Evolutionary conservation across 2,888 invertebrate genomes (phyloP), one percentile per base, ranked within the genome.

Genomic region (Cheiracanthium punctorium): DNA sequence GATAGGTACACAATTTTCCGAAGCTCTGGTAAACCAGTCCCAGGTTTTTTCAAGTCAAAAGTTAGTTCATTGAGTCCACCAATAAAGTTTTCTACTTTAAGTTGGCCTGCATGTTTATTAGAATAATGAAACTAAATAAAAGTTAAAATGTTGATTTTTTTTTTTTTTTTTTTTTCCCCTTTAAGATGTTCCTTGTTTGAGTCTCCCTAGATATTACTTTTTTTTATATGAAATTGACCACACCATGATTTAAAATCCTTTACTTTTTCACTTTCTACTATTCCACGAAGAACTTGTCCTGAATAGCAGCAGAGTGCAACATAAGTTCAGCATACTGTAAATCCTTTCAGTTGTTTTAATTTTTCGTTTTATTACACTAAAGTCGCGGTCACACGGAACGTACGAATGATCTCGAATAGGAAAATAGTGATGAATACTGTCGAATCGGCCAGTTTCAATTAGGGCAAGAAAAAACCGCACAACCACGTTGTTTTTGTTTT

Each of bases 201-300:
- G 58, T 58, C 58, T 58, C 58, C 58, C 8, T 58, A 1, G 58
- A 58, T 58, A 58, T 58, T 58, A 58, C 58, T n/a, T 58, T 58
- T 58, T 58, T 58, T 58, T 2, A 20, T 58, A 58, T 37, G 10
- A 58, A 58, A 20, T 58, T 58, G 58, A 58, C 20, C 7, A 58
- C 24, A 58, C 58, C 58, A 58, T 1, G 24, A 58, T 58, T 58
- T 58, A 58, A 58, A 58, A 58, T 58, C 8, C 24, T 58, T 58
- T 58, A 58, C 58, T 58, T 58, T 58, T 58, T 58, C 58, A 58
- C 58, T 58, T 58, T 58, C 58, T 58, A 58, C 58, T 58, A 52
- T 52, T 52, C 52, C 52, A 52, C 4, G 5, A 52, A 17, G 52
- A 52, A 52, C 52, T 52, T 58, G 58, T 20, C 20, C 58, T 58